Percentiles rank a stretch among this genome's conserved stretches.
phyloP scores from a whole-genome alignment of 2,797 vertebrate species.

The Gobionotothen gibberifrons region DNA sequence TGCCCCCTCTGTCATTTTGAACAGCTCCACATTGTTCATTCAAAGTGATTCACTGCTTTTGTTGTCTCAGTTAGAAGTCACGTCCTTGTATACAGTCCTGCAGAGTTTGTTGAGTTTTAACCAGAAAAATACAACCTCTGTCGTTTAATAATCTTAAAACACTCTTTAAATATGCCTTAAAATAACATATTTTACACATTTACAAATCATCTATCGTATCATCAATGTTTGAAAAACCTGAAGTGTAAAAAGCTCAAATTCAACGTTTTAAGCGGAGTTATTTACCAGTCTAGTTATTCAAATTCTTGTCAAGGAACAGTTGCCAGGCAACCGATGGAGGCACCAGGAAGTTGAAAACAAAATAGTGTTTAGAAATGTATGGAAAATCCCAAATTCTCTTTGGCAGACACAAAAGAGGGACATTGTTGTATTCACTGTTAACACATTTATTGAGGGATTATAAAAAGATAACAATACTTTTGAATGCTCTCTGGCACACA shows the following conservation, averaged over 20 bases:
- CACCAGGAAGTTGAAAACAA: background rate
- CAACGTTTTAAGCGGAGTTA: background rate
- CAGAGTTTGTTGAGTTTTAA: background rate
- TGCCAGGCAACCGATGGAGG: background rate
- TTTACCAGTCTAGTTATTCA: background rate
- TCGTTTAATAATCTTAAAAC: background rate
- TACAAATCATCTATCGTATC: background rate
- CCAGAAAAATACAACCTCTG: background rate
- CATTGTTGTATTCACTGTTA: background rate
- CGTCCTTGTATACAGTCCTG: background rate
- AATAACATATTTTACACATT: background rate
- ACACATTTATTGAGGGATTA: background rate
- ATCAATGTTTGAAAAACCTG: background rate
- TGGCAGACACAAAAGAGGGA: background rate
- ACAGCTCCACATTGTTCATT: constrained; percentile 32
- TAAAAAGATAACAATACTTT: background rate
- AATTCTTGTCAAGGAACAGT: background rate
- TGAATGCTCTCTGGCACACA: background rate
- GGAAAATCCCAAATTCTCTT: background rate
- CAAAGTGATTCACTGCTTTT: constrained; percentile 23
- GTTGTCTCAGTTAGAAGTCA: constrained; percentile 14
- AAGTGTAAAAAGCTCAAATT: background rate
- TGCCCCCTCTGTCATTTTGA: constrained; percentile 30
- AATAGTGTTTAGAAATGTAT: background rate
- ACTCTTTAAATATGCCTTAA: background rate